phyloP scores from a whole-genome alignment of 1,140 invertebrate genomes.

The Augochlora pura region DNA sequence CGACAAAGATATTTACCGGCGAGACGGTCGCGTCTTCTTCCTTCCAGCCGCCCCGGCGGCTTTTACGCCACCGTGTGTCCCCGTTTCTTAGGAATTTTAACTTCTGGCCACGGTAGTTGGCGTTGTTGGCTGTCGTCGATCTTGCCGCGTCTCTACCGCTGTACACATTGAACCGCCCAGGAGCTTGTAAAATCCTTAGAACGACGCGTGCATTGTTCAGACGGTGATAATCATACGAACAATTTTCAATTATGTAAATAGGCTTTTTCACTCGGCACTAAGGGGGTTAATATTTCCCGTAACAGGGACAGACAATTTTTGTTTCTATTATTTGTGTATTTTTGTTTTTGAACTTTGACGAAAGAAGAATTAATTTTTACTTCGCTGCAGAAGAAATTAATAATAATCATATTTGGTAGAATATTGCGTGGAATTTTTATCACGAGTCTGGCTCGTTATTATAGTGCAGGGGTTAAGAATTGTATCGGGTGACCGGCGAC shows the following conservation, averaged over 20 bases:
- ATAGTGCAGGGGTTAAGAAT: neutral
- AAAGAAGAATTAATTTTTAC: too few relatives aligned
- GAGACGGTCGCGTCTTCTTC: slow-evolving; percentile 13
- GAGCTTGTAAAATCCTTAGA: neutral
- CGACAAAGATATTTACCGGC: slow-evolving; percentile 27
- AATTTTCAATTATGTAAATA: too few relatives aligned
- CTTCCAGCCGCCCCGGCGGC: slow-evolving; percentile 1
- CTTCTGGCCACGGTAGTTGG: neutral
- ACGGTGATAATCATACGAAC: too few relatives aligned
- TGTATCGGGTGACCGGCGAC: too few relatives aligned
- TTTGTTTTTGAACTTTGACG: too few relatives aligned
- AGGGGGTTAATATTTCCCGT: too few relatives aligned
- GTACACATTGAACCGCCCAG: neutral
- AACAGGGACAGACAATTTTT: too few relatives aligned
- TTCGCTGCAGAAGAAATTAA: too few relatives aligned
- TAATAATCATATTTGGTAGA: too few relatives aligned
- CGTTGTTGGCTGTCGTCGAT: neutral
- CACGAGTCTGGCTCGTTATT: neutral
- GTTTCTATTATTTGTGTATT: too few relatives aligned
- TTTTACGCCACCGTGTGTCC: slow-evolving; percentile 5
- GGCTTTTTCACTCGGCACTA: too few relatives aligned
- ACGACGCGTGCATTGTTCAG: neutral
- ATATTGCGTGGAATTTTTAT: too few relatives aligned
- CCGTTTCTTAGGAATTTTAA: slow-evolving; percentile 51
- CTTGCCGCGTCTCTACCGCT: neutral